Percentiles rank a stretch among this genome's conserved stretches.
These are phyloP conservation scores for Tuta absoluta DNA, from an alignment of 2,888 invertebrate species.

Conservation along the genomic window DNA sequence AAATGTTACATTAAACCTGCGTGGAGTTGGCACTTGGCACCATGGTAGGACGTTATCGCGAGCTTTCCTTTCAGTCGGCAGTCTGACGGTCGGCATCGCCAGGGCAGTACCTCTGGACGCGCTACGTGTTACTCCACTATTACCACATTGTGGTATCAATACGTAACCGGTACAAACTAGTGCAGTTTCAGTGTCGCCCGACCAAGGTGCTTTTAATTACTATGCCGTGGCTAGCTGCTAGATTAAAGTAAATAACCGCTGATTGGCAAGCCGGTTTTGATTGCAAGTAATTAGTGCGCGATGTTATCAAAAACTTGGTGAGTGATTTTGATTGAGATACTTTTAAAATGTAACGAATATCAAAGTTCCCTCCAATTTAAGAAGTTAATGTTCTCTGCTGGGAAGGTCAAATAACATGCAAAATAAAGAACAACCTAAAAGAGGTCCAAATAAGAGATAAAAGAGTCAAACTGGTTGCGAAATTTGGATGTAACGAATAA, in stretches of 20 bases:
- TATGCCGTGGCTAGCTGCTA: slow-evolving; percentile 7
- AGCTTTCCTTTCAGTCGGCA: slow-evolving; percentile 55
- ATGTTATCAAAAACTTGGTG: slow-evolving; percentile 10
- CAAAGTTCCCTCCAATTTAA: neutral
- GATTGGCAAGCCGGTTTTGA: slow-evolving; percentile 8
- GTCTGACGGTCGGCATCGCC: slow-evolving; percentile 54
- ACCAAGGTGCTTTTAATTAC: slow-evolving; percentile 18
- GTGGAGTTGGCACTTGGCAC: slow-evolving; percentile 34
- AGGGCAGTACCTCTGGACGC: slow-evolving; percentile 56
- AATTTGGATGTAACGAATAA: slow-evolving; percentile 56
- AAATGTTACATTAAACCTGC: slow-evolving; percentile 29
- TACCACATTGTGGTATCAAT: neutral
- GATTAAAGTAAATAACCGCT: slow-evolving; percentile 17
- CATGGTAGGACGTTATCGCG: slow-evolving; percentile 51
- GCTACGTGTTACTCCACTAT: slow-evolving; percentile 21
- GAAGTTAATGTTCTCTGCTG: neutral
- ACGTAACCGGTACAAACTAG: neutral
- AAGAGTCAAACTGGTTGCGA: slow-evolving; percentile 62
- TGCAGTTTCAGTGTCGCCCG: slow-evolving; percentile 11
- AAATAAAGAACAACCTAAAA: slow-evolving; percentile 32
- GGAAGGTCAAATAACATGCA: slow-evolving; percentile 8
- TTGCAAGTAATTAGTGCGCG: neutral
- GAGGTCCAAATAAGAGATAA: slow-evolving; percentile 49
- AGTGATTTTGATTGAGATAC: neutral
- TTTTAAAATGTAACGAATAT: neutral